Conservation (phyloP, 2,797 vertebrate genomes). For the Catostomus latipinnis region DNA sequence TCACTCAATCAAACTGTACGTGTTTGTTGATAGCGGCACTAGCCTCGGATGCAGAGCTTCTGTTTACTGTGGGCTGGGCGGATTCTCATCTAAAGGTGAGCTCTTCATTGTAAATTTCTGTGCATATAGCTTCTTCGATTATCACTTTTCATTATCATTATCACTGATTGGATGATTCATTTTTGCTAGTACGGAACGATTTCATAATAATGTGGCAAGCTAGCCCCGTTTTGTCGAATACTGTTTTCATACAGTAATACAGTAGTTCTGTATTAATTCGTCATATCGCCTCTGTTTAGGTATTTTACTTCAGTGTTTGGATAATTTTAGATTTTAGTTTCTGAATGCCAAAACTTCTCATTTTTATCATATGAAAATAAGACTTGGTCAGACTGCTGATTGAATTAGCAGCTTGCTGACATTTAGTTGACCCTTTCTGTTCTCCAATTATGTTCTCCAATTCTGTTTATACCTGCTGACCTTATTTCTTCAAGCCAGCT, state of each 20-base stretch:
- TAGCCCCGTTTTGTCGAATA: neutral
- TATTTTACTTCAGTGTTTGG: neutral
- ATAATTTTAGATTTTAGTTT: neutral
- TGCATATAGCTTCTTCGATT: neutral
- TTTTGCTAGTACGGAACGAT: neutral
- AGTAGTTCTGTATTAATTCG: no score
- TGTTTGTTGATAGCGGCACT: slow-evolving; percentile 12
- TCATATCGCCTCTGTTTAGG: neutral
- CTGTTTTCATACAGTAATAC: no score
- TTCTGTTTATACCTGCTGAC: neutral
- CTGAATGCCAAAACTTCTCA: neutral
- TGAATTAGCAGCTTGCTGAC: slow-evolving; percentile 38
- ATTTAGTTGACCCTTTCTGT: slow-evolving; percentile 51
- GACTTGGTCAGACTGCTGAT: neutral
- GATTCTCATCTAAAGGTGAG: slow-evolving; percentile 19
- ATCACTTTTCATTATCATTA: neutral
- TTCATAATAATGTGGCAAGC: neutral
- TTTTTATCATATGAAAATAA: neutral
- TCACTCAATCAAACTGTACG: neutral
- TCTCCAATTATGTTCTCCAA: neutral
- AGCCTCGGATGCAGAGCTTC: slow-evolving; percentile 9
- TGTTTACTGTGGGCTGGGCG: neutral
- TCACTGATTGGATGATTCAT: neutral
- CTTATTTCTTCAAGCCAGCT: no score
- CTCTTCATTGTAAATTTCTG: neutral